Evolutionary conservation across 2,888 invertebrate species (phyloP), one percentile per base, ranked within the genome.

Genomic region (Drosophila dives): DNA sequence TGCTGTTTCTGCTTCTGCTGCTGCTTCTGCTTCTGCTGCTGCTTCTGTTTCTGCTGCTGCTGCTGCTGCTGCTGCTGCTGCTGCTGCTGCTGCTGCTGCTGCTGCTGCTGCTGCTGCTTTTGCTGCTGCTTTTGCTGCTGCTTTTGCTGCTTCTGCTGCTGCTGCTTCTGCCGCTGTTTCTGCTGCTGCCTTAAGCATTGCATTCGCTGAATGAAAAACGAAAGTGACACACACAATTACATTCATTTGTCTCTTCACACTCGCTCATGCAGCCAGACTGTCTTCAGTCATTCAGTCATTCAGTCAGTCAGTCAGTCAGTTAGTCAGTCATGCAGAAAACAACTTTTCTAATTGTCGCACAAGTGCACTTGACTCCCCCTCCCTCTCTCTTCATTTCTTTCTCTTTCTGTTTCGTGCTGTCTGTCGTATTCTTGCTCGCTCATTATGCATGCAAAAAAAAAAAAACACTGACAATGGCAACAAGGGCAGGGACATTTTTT

Each of bases 291-390:
- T 36, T 23, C 63, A 61, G 48, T 54, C 66, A 64, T 38, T 53
- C 45, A 56, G 64, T 56, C 56, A 55, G 67, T 60, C 59, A 64
- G 58, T 54, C 66, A 62, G 51, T 55, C 65, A 66, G 50, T 56
- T 38, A 60, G 63, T 63, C 56, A 59, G 70, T 63, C 63, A 65
- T 60, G 53, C 71, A 65, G 63, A 62, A 38, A 50, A 67, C 69
- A 81, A 77, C 70, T 81, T 83, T 80, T 83, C 83, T 84, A 84
- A 84, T 86, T 84, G 83, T 86, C 72, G 75, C 73, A 75, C 75
- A 83, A 84, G 86, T 86, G 81, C 81, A 80, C 69, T 81, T 60
- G 76, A 36, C 60, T 12, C 32, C 45, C 17, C 26, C 42, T 34
- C 20, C 33, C 29, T 49, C 26, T 54, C 23, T 45, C 33, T 48